phyloP scores from a whole-genome alignment of 2,797 vertebrate genomes.

The Pseudochirops cupreus region DNA sequence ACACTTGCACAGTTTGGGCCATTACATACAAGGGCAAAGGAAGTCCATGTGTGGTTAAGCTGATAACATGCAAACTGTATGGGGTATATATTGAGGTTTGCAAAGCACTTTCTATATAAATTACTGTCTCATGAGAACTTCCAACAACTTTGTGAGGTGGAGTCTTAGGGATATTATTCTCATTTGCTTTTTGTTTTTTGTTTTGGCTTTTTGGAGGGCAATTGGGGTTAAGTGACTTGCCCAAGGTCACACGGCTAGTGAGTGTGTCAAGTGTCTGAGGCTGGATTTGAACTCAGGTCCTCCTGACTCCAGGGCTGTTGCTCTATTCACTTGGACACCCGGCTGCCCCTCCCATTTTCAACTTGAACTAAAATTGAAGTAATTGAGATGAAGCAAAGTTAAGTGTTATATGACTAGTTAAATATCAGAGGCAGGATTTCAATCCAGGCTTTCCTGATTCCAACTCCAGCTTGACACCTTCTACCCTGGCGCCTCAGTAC shows the following conservation, averaged over 20 bases:
- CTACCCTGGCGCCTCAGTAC: not conserved
- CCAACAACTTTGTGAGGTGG: not conserved
- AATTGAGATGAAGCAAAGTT: not conserved
- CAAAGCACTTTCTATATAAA: not conserved
- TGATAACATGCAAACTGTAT: not conserved
- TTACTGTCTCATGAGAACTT: not conserved
- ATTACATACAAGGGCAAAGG: not conserved
- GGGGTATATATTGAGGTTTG: not conserved
- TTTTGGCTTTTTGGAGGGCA: too few relatives aligned
- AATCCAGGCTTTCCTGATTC: not conserved
- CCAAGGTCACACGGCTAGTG: too few relatives aligned
- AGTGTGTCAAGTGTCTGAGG: too few relatives aligned
- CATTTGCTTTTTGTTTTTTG: too few relatives aligned
- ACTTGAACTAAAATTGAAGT: too few relatives aligned
- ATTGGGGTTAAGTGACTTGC: too few relatives aligned
- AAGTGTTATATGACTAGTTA: not conserved
- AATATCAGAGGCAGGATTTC: not conserved
- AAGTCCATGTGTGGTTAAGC: not conserved
- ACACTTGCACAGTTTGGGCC: not conserved
- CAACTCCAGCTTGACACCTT: not conserved
- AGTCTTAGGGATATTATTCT: not conserved
- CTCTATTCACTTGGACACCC: too few relatives aligned
- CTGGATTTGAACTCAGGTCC: too few relatives aligned
- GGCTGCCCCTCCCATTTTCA: not conserved
- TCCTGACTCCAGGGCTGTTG: too few relatives aligned